Base-by-base conservation (phyloP, 1,140 invertebrate species). In the Halictus rubicundus region DNA sequence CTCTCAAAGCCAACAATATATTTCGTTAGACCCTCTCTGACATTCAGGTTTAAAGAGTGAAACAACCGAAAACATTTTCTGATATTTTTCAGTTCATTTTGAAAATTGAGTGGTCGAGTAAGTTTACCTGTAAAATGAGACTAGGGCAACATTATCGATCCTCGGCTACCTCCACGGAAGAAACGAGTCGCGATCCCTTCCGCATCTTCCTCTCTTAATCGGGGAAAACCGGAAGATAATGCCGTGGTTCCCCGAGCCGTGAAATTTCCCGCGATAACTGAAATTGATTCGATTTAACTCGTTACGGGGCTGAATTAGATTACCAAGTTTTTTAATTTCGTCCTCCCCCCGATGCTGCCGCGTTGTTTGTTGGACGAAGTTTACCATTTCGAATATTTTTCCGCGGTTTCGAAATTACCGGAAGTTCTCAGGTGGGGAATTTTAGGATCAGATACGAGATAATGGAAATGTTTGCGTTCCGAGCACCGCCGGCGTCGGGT, bases 201-300 rank as follows among this genome's bases (percentile, higher is more conserved):
- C 6, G 0, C 37, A 19, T 4, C 7, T 42, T 23, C 39, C 7
- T 21, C 37, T 27, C 59, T 25, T 21, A 10, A 16, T 12, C 60
- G 64, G 5, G n/a, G 64, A 39, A 14, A 23, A 10, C 64, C 10
- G 39, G 64, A 14, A 46, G 64, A 32, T 21, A 39, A 23, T 42
- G n/a, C 8, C n/a, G 2, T 12, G n/a, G 64, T 6, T 25, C 39
- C 14, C 19, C n/a, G 1, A 46, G 37, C 39, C 64, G 64, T 46
- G 39, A 46, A 23, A 65, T 65, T 65, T 37, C 39, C 19, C 64
- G 64, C 64, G 37, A 42, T 65, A 46, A 65, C 37, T 39, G 64
- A 46, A 65, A 65, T 42, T 65, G 64, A 65, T 39, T 65, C 64
- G 64, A 65, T 65, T 65, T 14, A 65, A 2, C 2, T 46, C n/a